Percentiles rank a stretch among this genome's conserved stretches.
Evolutionary conservation across 2,113 vertebrate genomes (phyloP).

Genomic region (Colaptes auratus): DNA sequence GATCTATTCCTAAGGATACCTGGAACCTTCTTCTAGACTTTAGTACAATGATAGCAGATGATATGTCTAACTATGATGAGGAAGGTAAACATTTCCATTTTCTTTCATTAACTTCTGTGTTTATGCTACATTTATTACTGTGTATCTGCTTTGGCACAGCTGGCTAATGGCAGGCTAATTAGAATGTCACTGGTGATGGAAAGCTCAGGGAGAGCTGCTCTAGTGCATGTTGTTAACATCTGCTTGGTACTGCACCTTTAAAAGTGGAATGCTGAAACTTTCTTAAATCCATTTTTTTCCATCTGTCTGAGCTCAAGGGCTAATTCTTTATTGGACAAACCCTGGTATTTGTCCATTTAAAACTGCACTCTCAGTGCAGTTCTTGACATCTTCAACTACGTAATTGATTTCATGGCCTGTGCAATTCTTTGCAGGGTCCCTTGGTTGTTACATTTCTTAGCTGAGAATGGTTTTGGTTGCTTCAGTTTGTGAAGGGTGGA

Average conservation of each 20-base stretch:
- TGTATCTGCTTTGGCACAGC: not conserved
- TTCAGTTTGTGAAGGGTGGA: not conserved
- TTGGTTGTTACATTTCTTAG: not conserved
- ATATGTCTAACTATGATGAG: constrained; percentile 90
- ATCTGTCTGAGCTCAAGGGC: not conserved
- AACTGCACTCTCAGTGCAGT: not conserved
- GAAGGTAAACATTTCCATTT: constrained; percentile 78
- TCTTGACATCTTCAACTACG: not conserved
- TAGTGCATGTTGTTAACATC: not conserved
- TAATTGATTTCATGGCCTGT: not conserved
- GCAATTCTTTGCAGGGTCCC: not conserved
- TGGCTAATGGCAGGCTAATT: not conserved
- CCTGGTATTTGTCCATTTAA: not conserved
- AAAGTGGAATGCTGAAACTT: not conserved
- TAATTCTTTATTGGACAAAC: not conserved
- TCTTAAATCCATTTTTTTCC: not conserved
- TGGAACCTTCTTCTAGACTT: constrained; percentile 91
- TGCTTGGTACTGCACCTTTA: not conserved
- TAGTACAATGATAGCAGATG: constrained; percentile 89
- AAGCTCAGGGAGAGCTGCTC: not conserved
- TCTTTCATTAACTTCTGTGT: not conserved
- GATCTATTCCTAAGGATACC: constrained; percentile 89
- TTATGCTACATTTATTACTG: not conserved
- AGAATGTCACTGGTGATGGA: not conserved
- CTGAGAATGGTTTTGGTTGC: not conserved